Evolutionary conservation across 2,888 invertebrate genomes (phyloP).

Genomic region (Mechanitis messenoides): DNA sequence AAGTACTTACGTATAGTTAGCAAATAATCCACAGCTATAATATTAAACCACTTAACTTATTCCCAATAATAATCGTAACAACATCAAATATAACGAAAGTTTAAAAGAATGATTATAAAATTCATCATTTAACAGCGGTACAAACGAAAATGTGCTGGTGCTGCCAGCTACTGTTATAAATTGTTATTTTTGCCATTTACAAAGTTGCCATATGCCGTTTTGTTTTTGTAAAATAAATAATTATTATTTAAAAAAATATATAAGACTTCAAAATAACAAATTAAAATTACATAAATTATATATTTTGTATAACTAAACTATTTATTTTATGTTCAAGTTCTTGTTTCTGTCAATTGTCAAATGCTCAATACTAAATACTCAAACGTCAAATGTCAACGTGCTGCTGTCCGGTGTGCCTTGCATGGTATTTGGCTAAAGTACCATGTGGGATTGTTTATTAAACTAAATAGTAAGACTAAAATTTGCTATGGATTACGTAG

Average conservation of each 20-base stretch:
- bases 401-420: slow-evolving; percentile 5
- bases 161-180: not conserved
- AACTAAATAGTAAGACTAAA: slow-evolving; percentile 8
- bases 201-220: slow-evolving; percentile 21
- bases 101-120: slow-evolving; percentile 47
- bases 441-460: slow-evolving; percentile 42
- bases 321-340: not conserved
- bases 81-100: slow-evolving; percentile 43
- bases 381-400: slow-evolving; percentile 8
- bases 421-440: slow-evolving; percentile 27
- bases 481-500: slow-evolving; percentile 65
- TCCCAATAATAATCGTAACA: slow-evolving; percentile 36
- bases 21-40: slow-evolving; percentile 41
- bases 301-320: too few species aligned
- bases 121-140: slow-evolving; percentile 43
- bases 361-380: slow-evolving; percentile 14
- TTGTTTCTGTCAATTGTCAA: slow-evolving; percentile 12
- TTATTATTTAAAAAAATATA: not conserved
- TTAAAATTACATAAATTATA: too few species aligned
- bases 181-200: slow-evolving; percentile 15
- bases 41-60: slow-evolving; percentile 40
- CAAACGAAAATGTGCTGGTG: slow-evolving; percentile 33
- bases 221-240: not conserved
- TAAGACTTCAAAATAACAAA: too few species aligned
- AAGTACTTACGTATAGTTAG: slow-evolving; percentile 47